Conservation (phyloP, 1,140 invertebrate species). For the Drosophila littoralis region DNA sequence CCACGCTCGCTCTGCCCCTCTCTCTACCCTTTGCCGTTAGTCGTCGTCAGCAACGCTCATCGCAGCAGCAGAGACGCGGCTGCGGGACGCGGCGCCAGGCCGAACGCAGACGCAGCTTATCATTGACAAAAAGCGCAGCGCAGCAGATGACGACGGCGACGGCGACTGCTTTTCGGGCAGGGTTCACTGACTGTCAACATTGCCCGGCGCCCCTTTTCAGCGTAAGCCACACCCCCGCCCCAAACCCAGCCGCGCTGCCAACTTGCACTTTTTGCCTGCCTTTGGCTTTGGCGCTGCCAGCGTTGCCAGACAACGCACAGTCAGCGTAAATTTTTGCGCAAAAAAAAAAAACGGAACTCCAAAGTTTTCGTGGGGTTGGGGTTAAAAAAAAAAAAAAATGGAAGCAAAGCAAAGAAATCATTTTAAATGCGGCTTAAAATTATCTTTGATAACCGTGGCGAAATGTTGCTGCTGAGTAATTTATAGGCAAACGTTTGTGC, state of each 20-base stretch:
- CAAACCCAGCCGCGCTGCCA: conserved; percentile 10
- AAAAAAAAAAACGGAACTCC: conserved; percentile 32
- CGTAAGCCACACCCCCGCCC: not conserved
- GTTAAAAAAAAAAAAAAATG: conserved; percentile 19
- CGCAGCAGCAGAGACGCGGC: conserved; percentile 6
- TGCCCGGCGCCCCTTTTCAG: conserved; percentile 24
- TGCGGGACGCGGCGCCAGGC: not conserved
- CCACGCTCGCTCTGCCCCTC: too few species aligned
- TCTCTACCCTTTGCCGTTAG: conserved; percentile 25
- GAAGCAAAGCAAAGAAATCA: conserved; percentile 66
- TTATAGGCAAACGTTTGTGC: conserved; percentile 38
- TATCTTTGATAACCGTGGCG: conserved; percentile 75
- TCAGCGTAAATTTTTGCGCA: conserved; percentile 49
- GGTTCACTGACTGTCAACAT: conserved; percentile 76
- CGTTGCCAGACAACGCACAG: conserved; percentile 74
- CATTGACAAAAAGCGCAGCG: conserved; percentile 66
- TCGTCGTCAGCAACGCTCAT: conserved; percentile 55
- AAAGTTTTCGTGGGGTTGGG: conserved; percentile 13
- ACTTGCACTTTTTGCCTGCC: conserved; percentile 45
- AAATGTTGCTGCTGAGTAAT: conserved; percentile 60
- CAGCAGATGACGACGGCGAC: not conserved
- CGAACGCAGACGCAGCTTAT: conserved; percentile 38
- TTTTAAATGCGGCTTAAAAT: conserved; percentile 80
- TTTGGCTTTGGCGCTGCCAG: conserved; percentile 23
- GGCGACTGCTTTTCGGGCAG: conserved; percentile 48